These are phyloP conservation scores for Bucco capensis DNA, from an alignment of 2,113 vertebrate species.

Conservation along the genomic window DNA sequence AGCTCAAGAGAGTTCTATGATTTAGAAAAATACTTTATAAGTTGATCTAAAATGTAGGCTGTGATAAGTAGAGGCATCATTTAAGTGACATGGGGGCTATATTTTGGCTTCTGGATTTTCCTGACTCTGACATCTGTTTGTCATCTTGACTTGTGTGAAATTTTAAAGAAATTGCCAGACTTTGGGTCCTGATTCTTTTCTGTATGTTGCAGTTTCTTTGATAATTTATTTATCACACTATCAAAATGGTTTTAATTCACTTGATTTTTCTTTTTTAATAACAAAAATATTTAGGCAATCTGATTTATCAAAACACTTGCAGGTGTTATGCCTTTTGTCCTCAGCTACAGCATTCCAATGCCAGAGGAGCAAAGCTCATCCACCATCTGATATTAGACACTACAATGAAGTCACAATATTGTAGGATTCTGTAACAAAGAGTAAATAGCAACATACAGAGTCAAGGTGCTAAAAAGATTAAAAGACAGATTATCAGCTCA, in stretches of 20 bases:
- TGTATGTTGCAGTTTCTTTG: not conserved
- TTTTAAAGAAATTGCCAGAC: not conserved
- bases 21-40: constrained; percentile 57
- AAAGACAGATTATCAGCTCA: not conserved
- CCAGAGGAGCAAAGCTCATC: not conserved
- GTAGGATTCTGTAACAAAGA: not conserved
- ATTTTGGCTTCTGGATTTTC: constrained; percentile 63
- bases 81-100: constrained; percentile 23
- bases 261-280: not conserved
- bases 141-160: not conserved
- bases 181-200: not conserved
- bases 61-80: constrained; percentile 41
- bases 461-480: not conserved
- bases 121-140: constrained; percentile 38
- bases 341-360: not conserved
- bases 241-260: not conserved
- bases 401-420: not conserved
- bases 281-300: not conserved
- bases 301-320: not conserved
- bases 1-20: constrained; percentile 54
- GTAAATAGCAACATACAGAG: not conserved
- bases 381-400: not conserved
- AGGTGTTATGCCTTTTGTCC: not conserved
- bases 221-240: not conserved
- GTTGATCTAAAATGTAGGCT: constrained; percentile 50